Conservation (phyloP, 2,113 vertebrate genomes). For the Syngnathoides biaculeatus region DNA sequence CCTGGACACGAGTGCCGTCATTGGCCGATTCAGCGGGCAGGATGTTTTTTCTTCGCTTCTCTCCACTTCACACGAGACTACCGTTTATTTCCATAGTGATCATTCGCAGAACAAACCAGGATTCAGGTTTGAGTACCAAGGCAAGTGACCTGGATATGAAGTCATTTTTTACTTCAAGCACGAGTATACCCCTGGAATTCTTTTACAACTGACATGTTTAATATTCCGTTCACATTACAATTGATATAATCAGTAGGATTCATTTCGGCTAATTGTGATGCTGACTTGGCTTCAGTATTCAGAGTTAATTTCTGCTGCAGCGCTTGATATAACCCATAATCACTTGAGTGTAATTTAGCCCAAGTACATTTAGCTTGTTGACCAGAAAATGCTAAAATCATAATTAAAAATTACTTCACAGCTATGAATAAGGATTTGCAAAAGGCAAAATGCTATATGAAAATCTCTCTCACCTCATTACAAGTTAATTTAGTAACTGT, state of each 20-base stretch:
- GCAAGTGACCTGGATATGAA: constrained; percentile 63
- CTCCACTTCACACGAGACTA: constrained; percentile 91
- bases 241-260: constrained; percentile 18
- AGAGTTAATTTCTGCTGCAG: constrained; percentile 15
- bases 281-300: constrained; percentile 13
- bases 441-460: constrained; percentile 3
- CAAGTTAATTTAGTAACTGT: constrained; percentile 24
- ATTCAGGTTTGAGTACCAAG: constrained; percentile 94
- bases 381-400: constrained; percentile 18
- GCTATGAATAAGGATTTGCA: constrained; percentile 2
- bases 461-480: constrained; percentile 4
- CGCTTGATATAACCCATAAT: constrained; percentile 19
- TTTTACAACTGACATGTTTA: constrained; percentile 12
- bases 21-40: constrained; percentile 88
- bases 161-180: not conserved
- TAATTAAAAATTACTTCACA: not conserved
- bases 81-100: constrained; percentile 94
- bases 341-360: not conserved
- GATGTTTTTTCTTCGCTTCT: constrained; percentile 84
- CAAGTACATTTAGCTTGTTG: constrained; percentile 4
- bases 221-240: constrained; percentile 21
- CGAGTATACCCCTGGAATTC: too few species aligned
- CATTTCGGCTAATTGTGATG: constrained; percentile 16
- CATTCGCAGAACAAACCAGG: constrained; percentile 97
- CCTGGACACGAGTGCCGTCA: constrained; percentile 87